Conservation (phyloP, 2,113 vertebrate genomes). For the Alligator sinensis region DNA sequence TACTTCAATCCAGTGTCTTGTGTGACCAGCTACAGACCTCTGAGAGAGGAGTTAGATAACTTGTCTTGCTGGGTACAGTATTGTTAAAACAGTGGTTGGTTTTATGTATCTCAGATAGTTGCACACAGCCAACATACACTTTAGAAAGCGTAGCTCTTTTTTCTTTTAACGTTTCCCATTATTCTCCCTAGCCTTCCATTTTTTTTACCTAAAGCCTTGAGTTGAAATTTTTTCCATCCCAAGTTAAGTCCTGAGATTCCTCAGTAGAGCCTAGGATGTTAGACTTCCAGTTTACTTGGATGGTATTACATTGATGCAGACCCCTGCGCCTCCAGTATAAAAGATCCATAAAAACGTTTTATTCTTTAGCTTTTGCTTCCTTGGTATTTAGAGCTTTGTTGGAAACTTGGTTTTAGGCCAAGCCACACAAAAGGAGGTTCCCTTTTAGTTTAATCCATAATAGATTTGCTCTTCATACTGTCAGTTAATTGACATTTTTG, state of each 20-base stretch:
- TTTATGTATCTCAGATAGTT: background rate
- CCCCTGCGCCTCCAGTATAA: background rate
- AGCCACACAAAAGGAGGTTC: background rate
- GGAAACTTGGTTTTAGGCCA: background rate
- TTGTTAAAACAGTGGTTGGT: background rate
- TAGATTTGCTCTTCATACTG: background rate
- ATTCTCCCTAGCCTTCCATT: background rate
- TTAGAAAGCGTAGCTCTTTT: background rate
- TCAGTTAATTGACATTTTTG: background rate
- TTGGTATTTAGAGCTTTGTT: background rate
- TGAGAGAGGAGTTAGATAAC: too few relatives aligned
- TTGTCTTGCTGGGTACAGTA: too few relatives aligned
- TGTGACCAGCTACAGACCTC: background rate
- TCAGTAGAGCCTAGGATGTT: background rate
- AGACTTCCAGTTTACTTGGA: background rate
- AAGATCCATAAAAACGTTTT: background rate
- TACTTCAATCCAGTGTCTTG: background rate
- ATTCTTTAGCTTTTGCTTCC: background rate
- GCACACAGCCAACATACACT: background rate
- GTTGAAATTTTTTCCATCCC: too few relatives aligned
- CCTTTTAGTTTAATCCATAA: background rate
- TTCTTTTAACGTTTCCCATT: background rate
- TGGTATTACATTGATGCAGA: fast-evolving
- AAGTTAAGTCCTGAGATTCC: background rate
- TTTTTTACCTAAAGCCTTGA: background rate